phyloP scores from a whole-genome alignment of 2,888 invertebrate species.

The Pteria penguin region DNA sequence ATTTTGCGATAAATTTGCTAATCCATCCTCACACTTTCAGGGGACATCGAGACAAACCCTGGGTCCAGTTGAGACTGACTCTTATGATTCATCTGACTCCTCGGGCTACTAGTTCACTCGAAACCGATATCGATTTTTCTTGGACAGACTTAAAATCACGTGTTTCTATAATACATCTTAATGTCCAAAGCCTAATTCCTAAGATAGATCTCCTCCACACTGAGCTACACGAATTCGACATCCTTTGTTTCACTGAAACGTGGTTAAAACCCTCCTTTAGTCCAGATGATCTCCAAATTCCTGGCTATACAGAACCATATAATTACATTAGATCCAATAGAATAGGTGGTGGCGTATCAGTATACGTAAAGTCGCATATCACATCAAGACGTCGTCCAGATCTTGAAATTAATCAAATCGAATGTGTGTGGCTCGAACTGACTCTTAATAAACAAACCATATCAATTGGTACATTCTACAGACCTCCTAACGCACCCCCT shows the following conservation, averaged over 20 bases:
- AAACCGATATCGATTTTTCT: background rate
- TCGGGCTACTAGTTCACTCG: background rate
- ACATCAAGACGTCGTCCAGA: background rate
- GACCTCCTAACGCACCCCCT: constrained; percentile 13
- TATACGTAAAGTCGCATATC: background rate
- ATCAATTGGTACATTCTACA: constrained; percentile 12
- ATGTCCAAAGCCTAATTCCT: background rate
- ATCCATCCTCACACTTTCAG: no score
- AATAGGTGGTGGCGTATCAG: background rate
- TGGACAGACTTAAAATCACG: background rate
- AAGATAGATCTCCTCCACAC: background rate
- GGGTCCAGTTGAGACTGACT: no score
- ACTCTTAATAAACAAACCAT: background rate
- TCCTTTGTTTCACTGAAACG: background rate
- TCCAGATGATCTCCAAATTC: background rate
- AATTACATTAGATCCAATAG: background rate
- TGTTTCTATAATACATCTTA: background rate
- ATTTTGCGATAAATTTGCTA: no score
- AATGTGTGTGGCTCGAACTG: constrained; percentile 24
- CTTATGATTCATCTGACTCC: no score
- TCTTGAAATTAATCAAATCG: background rate
- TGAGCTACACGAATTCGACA: background rate
- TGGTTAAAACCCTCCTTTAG: background rate
- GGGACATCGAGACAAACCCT: background rate
- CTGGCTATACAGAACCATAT: background rate